phyloP scores from a whole-genome alignment of 2,888 invertebrate species.

The Anoncus sp. region DNA sequence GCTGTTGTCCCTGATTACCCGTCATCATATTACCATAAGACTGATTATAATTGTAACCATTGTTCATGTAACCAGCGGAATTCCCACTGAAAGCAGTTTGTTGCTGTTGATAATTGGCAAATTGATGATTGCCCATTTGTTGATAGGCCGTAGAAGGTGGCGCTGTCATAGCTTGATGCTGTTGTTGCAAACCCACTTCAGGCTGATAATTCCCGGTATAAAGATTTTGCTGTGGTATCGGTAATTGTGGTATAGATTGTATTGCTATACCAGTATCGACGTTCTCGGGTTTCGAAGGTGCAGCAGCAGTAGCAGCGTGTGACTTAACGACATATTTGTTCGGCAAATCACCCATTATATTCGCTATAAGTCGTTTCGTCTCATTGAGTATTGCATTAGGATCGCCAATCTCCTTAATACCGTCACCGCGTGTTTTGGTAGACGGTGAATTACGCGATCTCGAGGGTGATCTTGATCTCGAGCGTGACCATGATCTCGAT shows the following conservation, averaged over 20 bases:
- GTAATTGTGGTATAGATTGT: conserved; percentile 50
- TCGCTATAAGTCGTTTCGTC: conserved; percentile 87
- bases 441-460: conserved; percentile 68
- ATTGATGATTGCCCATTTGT: conserved; percentile 55
- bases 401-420: no score
- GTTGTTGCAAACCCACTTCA: conserved; percentile 33
- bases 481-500: conserved; percentile 76
- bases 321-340: conserved; percentile 80
- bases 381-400: conserved; percentile 84
- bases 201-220: conserved; percentile 42
- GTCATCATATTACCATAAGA: conserved; percentile 61
- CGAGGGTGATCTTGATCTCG: conserved; percentile 75
- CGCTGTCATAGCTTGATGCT: conserved; percentile 14
- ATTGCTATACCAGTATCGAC: conserved; percentile 36
- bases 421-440: conserved; percentile 68
- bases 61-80: conserved; percentile 69
- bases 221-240: conserved; percentile 58
- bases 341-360: conserved; percentile 86
- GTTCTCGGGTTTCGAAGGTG: conserved; percentile 54
- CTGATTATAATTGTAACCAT: conserved; percentile 79
- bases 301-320: conserved; percentile 70
- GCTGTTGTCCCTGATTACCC: conserved; percentile 69
- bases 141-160: conserved; percentile 48
- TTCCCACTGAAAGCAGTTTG: conserved; percentile 34
- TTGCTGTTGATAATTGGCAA: conserved; percentile 70